These are phyloP conservation scores for Drosophila tropicalis DNA, from an alignment of 1,140 invertebrate species.

Conservation along the genomic window DNA sequence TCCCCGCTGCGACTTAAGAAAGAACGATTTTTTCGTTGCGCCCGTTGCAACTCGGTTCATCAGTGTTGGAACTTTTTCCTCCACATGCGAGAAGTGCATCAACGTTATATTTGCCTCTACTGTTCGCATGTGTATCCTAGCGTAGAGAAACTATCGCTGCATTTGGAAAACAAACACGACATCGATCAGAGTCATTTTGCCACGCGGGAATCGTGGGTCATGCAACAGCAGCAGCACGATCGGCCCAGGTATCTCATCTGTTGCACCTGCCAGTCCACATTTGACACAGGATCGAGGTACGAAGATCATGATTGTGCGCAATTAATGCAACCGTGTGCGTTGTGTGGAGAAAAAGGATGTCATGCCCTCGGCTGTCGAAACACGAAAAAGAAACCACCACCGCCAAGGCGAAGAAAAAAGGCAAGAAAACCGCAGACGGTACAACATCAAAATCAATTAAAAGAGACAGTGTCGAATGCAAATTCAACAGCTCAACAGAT, in stretches of 20 bases:
- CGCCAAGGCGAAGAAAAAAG: conserved; percentile 6
- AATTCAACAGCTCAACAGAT: conserved; percentile 11
- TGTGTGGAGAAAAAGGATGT: conserved; percentile 61
- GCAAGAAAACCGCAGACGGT: conserved; percentile 15
- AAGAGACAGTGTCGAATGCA: not conserved
- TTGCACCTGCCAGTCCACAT: conserved; percentile 90
- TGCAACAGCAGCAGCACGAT: conserved; percentile 84
- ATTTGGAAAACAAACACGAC: conserved; percentile 90
- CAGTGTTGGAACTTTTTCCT: conserved; percentile 92
- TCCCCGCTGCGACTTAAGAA: conserved; percentile 29
- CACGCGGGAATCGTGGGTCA: conserved; percentile 82
- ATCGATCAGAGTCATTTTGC: conserved; percentile 87
- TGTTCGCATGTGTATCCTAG: conserved; percentile 91
- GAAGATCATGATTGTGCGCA: conserved; percentile 87
- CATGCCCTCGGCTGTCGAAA: conserved; percentile 70
- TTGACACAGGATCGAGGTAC: conserved; percentile 89
- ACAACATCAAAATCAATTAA: not conserved
- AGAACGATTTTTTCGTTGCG: conserved; percentile 88
- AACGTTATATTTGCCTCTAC: conserved; percentile 90
- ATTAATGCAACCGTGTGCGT: conserved; percentile 66
- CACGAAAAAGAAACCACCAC: conserved; percentile 38
- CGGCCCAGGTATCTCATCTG: conserved; percentile 88
- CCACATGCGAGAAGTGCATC: conserved; percentile 91
- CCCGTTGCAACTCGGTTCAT: conserved; percentile 90
- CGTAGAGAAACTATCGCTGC: conserved; percentile 89